Evolutionary conservation across 2,888 invertebrate genomes (phyloP).

Genomic region (Bedellia somnulentella): DNA sequence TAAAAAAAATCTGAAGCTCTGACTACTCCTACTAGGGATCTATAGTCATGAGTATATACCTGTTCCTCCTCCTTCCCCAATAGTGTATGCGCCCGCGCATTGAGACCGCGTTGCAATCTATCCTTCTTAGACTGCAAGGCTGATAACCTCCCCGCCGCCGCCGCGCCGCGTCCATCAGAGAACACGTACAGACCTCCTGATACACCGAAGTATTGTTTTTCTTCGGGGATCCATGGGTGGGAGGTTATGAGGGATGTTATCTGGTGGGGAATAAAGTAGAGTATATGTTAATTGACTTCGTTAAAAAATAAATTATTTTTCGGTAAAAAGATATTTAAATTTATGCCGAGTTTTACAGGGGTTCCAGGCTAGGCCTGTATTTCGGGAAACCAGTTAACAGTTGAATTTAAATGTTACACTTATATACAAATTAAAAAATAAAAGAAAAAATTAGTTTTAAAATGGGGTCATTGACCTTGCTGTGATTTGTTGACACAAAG

Average conservation of each 20-base stretch:
- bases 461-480: too few relatives aligned
- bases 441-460: too few relatives aligned
- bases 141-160: constrained; percentile 53
- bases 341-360: too few relatives aligned
- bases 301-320: background rate
- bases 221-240: constrained; percentile 76
- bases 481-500: too few relatives aligned
- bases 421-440: too few relatives aligned
- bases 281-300: background rate
- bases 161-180: constrained; percentile 58
- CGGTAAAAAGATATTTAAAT: too few relatives aligned
- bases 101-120: constrained; percentile 72
- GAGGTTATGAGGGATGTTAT: constrained; percentile 38
- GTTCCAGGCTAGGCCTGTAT: too few relatives aligned
- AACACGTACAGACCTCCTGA: constrained; percentile 73
- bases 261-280: constrained; percentile 16
- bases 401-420: too few relatives aligned
- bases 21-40: too few relatives aligned
- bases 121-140: constrained; percentile 64
- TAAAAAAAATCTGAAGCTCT: too few relatives aligned
- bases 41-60: too few relatives aligned
- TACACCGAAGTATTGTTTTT: constrained; percentile 76
- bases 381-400: too few relatives aligned
- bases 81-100: constrained; percentile 84
- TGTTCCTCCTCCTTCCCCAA: constrained; percentile 85